Evolutionary conservation across 1,140 invertebrate species (phyloP), one percentile per base, ranked within the genome.

Genomic region (Listronotus oregonensis): DNA sequence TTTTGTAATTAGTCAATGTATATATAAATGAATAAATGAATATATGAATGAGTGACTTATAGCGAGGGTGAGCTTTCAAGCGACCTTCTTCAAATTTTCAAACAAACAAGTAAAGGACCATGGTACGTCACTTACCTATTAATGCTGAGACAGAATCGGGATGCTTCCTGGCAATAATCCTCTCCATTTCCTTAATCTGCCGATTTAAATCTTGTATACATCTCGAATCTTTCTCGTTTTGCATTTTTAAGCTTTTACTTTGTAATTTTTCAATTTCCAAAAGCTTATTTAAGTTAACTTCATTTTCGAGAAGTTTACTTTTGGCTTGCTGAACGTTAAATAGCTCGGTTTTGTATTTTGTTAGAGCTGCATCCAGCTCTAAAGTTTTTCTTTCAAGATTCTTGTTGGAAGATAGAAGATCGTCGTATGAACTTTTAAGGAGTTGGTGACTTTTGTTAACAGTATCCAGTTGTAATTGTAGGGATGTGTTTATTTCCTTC

Each of bases 101-200:
- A n/a, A n/a, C n/a, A n/a, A n/a, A n/a, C n/a, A n/a, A n/a, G n/a
- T n/a, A n/a, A n/a, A n/a, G n/a, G n/a, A n/a, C n/a, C n/a, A n/a
- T n/a, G n/a, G 6, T 52, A 8, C 21, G 6, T 7, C 3, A 40
- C 37, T 52, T 37, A 62, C 59, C 59, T 69, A 91, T 89, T 11
- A 91, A 78, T 6, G 89, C 89, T 0, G 89, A 90, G 0, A 91
- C 88, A 0, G 89, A 90, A 75, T 92, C 89, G 0, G 90, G 89
- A 82, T 91, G 89, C 75, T 90, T 90, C 59, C 88, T 81, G 71
- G 86, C 87, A 2, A 92, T 81, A 62, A 91, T 91, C 66, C 87
- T 81, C 70, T 92, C 89, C 89, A 92, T 90, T 79, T 92, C 89
- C 49, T 89, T 88, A 4, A 90, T 87, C 76, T 91, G 90, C n/a